Conservation (phyloP, 1,140 invertebrate species). For the Anastatus disparis region DNA sequence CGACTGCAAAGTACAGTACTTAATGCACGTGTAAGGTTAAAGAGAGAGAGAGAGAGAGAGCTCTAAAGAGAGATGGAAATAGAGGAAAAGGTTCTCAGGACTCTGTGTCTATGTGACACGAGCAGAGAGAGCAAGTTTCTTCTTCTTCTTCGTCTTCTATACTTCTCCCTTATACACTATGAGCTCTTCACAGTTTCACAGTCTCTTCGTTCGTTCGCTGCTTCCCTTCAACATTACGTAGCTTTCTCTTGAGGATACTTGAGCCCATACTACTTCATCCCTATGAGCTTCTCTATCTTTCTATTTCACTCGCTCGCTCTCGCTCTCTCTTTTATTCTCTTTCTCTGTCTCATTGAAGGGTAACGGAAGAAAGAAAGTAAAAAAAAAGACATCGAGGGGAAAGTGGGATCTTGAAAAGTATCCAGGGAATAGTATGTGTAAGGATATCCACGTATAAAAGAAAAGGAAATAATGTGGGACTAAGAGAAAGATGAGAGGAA, state of each 20-base stretch:
- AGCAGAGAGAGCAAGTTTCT: neutral
- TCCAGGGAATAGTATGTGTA: neutral
- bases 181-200: too few relatives aligned
- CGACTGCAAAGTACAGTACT: neutral
- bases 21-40: neutral
- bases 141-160: neutral
- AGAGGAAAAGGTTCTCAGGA: neutral
- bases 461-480: too few relatives aligned
- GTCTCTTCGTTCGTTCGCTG: too few relatives aligned
- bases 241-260: slow-evolving; percentile 7
- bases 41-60: too few relatives aligned
- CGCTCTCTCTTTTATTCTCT: too few relatives aligned
- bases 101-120: neutral
- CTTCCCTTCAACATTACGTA: neutral
- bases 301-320: too few relatives aligned
- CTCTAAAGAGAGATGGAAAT: too few relatives aligned
- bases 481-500: too few relatives aligned
- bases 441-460: too few relatives aligned
- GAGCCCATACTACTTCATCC: slow-evolving; percentile 3
- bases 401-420: neutral
- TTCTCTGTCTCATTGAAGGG: slow-evolving; percentile 2
- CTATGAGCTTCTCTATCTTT: too few relatives aligned
- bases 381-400: neutral
- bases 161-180: neutral
- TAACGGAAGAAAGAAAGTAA: neutral